Evolutionary conservation across 2,797 vertebrate genomes (phyloP).

Genomic region (Leucoraja ocellata): DNA sequence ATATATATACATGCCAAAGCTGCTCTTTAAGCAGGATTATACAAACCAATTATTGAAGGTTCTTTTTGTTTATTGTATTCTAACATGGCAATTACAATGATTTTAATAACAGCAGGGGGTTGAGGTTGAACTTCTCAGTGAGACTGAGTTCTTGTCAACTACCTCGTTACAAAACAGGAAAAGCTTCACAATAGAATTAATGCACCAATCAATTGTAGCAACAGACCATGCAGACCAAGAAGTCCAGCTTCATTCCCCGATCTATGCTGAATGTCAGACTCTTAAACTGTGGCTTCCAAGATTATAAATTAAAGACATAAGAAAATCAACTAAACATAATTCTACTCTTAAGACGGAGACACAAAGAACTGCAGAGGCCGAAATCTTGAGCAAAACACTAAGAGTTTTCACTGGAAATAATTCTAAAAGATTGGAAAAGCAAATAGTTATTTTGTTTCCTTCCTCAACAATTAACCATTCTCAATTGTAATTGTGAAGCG

Average conservation of each 20-base stretch:
- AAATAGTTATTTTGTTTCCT: not conserved
- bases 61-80: not conserved
- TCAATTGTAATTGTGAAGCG: constrained; percentile 40
- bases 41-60: not conserved
- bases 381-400: not conserved
- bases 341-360: not conserved
- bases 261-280: not conserved
- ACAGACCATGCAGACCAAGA: not conserved
- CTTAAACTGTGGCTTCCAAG: not conserved
- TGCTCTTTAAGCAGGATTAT: constrained; percentile 26
- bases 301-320: not conserved
- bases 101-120: not conserved
- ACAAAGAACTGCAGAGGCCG: not conserved
- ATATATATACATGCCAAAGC: not conserved
- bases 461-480: not conserved
- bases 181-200: not conserved
- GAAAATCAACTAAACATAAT: not conserved
- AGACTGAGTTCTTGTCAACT: too few relatives aligned
- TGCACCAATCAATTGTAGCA: not conserved
- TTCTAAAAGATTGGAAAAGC: not conserved
- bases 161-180: not conserved
- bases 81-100: not conserved
- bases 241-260: not conserved
- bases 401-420: not conserved
- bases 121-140: not conserved